Percentiles rank a stretch among this genome's conserved stretches.
These are phyloP conservation scores for Calephelis virginiensis DNA, from an alignment of 1,140 invertebrate genomes.

Conservation along the genomic window DNA sequence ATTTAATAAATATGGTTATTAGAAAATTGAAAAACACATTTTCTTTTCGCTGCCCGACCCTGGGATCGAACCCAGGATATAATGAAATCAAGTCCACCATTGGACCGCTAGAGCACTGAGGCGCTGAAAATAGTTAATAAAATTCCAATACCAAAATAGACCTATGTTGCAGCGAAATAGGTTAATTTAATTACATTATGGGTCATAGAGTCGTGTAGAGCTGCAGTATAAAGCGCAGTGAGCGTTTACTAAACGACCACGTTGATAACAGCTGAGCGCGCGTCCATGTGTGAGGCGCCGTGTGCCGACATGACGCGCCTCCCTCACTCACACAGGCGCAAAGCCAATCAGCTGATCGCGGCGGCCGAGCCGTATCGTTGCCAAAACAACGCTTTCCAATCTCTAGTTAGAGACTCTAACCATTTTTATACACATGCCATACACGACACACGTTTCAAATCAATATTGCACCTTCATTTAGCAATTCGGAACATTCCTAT, in stretches of 20 bases:
- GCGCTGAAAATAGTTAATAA: too few relatives aligned
- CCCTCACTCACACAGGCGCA: neutral
- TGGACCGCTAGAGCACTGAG: too few relatives aligned
- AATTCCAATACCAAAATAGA: too few relatives aligned
- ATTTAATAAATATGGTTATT: too few relatives aligned
- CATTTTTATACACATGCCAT: slow-evolving; percentile 9
- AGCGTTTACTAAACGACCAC: neutral
- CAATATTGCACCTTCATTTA: slow-evolving; percentile 5
- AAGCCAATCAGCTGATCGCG: slow-evolving; percentile 7
- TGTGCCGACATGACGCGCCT: neutral
- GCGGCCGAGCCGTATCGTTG: neutral
- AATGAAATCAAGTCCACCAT: too few relatives aligned
- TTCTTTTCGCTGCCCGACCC: too few relatives aligned
- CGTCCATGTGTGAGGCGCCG: neutral
- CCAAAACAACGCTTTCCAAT: slow-evolving; percentile 4
- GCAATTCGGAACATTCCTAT: neutral
- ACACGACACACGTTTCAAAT: neutral
- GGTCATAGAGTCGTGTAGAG: neutral
- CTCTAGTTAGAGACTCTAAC: too few relatives aligned
- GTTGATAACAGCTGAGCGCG: slow-evolving; percentile 5
- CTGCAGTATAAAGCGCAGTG: neutral
- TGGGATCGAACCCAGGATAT: too few relatives aligned
- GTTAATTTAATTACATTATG: too few relatives aligned
- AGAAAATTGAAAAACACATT: too few relatives aligned
- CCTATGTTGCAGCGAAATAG: too few relatives aligned